Evolutionary conservation across 2,113 vertebrate genomes (phyloP).

Genomic region (Zosterops lateralis): DNA sequence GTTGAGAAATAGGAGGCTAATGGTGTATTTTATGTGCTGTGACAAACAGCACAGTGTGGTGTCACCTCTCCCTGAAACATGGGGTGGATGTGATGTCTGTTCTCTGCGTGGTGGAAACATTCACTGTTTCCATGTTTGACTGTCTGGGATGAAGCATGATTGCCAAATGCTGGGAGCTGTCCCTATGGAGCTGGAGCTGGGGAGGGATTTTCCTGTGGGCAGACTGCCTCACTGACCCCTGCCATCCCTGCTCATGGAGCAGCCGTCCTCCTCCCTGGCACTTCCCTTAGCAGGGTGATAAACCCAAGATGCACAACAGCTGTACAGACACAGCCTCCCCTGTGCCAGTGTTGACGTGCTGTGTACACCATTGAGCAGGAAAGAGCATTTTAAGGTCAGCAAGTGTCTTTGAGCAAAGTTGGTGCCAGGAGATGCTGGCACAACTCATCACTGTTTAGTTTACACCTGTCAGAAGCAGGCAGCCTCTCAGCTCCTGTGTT

Average conservation of each 20-base stretch:
- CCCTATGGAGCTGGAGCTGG: neutral
- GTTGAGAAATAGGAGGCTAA: neutral
- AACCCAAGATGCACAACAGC: neutral
- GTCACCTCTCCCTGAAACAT: neutral
- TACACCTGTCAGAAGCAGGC: conserved; percentile 12
- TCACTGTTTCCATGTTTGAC: neutral
- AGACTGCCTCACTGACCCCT: neutral
- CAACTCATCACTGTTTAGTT: neutral
- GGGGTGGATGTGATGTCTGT: neutral
- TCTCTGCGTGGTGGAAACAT: neutral
- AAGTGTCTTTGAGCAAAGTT: neutral
- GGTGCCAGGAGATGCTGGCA: neutral
- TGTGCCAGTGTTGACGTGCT: neutral
- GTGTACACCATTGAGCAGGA: neutral
- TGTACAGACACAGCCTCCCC: neutral
- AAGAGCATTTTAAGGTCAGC: neutral
- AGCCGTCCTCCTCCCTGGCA: neutral
- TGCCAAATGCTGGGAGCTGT: neutral
- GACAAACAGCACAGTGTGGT: neutral
- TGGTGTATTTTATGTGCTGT: neutral
- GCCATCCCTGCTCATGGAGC: neutral
- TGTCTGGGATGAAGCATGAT: neutral
- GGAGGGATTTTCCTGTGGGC: neutral
- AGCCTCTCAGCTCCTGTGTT: neutral
- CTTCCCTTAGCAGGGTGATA: neutral